A percentile compares a stretch with the other conserved stretches of the same genome.
Evolutionary conservation across 2,113 vertebrate genomes (phyloP).

Genomic region (Pterophyllum scalare): DNA sequence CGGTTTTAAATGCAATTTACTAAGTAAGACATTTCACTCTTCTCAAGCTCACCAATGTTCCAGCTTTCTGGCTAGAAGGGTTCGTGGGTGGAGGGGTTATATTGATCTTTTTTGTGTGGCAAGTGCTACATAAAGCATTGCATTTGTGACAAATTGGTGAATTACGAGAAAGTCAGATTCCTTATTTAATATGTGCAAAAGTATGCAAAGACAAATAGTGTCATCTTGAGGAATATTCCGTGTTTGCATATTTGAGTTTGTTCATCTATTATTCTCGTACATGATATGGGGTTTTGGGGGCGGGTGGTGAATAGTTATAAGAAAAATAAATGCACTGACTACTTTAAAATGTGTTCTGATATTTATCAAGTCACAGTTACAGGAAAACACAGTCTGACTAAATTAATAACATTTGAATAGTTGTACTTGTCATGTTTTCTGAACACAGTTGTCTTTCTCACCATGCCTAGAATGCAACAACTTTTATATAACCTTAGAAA

Average conservation of each 20-base stretch:
- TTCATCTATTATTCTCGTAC: slow-evolving; percentile 1
- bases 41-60: slow-evolving; percentile 58
- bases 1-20: slow-evolving; percentile 82
- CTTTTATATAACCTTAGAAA: background rate
- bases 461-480: background rate
- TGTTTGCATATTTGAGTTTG: background rate
- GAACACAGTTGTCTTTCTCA: background rate
- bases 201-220: slow-evolving; percentile 28
- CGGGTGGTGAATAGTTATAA: background rate
- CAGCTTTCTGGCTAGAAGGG: slow-evolving; percentile 57
- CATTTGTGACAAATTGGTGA: slow-evolving; percentile 63
- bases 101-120: slow-evolving; percentile 51
- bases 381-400: background rate
- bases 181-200: slow-evolving; percentile 35
- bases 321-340: background rate
- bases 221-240: background rate
- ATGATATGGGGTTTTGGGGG: background rate
- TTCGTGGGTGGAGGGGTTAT: slow-evolving; percentile 52
- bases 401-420: background rate
- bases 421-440: background rate
- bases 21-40: slow-evolving; percentile 78
- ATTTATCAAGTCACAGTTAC: background rate
- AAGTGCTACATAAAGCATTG: slow-evolving; percentile 37
- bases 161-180: slow-evolving; percentile 51
- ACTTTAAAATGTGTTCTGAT: background rate